Evolutionary conservation across 2,113 vertebrate genomes (phyloP), one percentile per base, ranked within the genome.

Genomic region (Aptenodytes forsteri): DNA sequence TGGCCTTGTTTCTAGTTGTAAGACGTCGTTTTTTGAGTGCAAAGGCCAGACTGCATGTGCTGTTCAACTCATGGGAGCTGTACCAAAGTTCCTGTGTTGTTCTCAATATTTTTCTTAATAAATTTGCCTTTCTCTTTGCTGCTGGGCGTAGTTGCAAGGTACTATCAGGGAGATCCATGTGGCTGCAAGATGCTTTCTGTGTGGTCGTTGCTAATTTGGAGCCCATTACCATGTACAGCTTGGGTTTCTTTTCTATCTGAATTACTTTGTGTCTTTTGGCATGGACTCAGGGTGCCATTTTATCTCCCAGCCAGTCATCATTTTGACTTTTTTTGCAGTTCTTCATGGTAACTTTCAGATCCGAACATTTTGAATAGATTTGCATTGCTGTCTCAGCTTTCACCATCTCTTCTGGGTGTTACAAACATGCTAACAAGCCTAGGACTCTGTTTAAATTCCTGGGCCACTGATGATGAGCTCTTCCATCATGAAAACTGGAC

Each of bases 141-240:
- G 11, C 59, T 85, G 52, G 61, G 7, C 42, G 11, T 19, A n/a
- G 25, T 71, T 83, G 50, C 71, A 50, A 64, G 61, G n/a, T 8
- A 44, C 0, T 3, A 11, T 34, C 56, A 58, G 32, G n/a, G 38
- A 77, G 9, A 5, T 81, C 21, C 22, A 14, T 1, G 16, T 44
- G 38, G 46, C 62, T 83, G 38, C 21, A 69, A 27, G 32, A 46
- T 50, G 46, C 47, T 34, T 55, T 64, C 54, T 55, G 8, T 27
- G 62, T 76, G 46, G 30, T 21, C 5, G 5, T 29, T 67, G 50
- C 61, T 71, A 14, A 50, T 75, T 79, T 65, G 27, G 36, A 67
- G 66, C 27, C 61, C 0, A 1, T 44, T 66, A 26, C 1, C 4
- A 0, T 1, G 1, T 89, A 17, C 11, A 50, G 12, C 50, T 59